phyloP scores from a whole-genome alignment of 1,140 invertebrate genomes.

The Pemphigus obesinymphae region DNA sequence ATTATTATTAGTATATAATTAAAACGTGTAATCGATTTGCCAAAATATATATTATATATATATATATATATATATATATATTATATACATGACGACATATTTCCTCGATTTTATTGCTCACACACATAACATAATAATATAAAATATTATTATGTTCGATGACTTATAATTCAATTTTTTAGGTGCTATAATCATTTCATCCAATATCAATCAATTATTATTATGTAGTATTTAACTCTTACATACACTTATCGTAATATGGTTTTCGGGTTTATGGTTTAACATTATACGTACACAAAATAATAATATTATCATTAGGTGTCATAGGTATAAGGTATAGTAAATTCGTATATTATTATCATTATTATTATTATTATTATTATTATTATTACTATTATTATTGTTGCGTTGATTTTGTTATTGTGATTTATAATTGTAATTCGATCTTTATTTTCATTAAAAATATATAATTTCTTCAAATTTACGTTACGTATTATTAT shows the following conservation, averaged over 20 bases:
- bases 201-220: background rate
- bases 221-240: background rate
- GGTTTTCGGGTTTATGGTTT: background rate
- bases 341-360: background rate
- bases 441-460: background rate
- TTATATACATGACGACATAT: background rate
- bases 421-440: conserved; percentile 22
- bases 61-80: too few relatives aligned
- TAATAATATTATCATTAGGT: background rate
- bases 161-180: background rate
- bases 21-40: conserved; percentile 7
- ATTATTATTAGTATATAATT: too few relatives aligned
- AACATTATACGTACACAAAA: background rate
- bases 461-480: background rate
- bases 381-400: background rate
- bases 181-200: background rate
- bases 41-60: conserved; percentile 2
- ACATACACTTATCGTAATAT: background rate
- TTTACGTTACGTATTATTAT: background rate
- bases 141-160: background rate
- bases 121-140: background rate
- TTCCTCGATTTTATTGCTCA: conserved; percentile 8
- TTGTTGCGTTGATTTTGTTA: background rate
- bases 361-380: too few relatives aligned
- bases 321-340: background rate